Evolutionary conservation across 2,888 invertebrate species (phyloP).

Genomic region (Ditula angustiorana): DNA sequence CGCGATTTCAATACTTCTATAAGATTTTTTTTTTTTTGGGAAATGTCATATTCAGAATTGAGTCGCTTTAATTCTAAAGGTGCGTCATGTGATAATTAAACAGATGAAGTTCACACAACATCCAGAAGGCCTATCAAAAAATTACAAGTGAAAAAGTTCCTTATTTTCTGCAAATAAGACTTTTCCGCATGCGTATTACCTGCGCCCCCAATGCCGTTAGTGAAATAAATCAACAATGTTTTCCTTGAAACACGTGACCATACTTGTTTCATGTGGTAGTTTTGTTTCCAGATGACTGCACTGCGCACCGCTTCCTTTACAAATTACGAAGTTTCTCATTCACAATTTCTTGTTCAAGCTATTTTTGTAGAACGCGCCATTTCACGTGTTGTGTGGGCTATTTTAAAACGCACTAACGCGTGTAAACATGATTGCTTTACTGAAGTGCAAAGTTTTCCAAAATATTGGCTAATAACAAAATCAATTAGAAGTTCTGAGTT

Average conservation of each 20-base stretch:
- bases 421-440: slow-evolving; percentile 46
- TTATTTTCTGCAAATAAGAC: background rate
- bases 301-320: slow-evolving; percentile 15
- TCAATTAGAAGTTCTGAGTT: background rate
- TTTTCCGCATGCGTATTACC: slow-evolving; percentile 9
- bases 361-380: slow-evolving; percentile 37
- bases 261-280: slow-evolving; percentile 7
- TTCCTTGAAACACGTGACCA: slow-evolving; percentile 27
- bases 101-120: no score
- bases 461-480: background rate
- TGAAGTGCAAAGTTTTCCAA: slow-evolving; percentile 2
- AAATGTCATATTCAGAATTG: no score
- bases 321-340: slow-evolving; percentile 27
- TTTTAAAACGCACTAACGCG: slow-evolving; percentile 45
- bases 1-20: no score
- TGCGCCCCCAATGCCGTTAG: slow-evolving; percentile 17
- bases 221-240: slow-evolving; percentile 28
- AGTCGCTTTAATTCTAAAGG: no score
- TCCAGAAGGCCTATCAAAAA: background rate
- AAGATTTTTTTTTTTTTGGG: no score
- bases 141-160: background rate
- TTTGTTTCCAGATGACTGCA: slow-evolving; percentile 17
- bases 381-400: slow-evolving; percentile 38
- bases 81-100: no score
- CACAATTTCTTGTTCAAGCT: slow-evolving; percentile 27